Conservation (phyloP, 2,888 invertebrate genomes). For the Leucoma salicis region DNA sequence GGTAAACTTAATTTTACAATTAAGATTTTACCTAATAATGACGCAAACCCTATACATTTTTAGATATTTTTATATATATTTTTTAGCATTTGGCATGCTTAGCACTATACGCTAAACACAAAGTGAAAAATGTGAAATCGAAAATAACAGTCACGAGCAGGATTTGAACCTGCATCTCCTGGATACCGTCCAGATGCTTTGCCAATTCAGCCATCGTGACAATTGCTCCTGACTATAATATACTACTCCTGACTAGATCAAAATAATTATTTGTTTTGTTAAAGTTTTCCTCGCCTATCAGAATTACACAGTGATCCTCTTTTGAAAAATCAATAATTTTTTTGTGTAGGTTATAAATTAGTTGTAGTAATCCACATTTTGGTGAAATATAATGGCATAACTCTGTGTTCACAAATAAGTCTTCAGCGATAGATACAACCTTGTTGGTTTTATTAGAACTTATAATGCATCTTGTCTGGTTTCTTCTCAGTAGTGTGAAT, state of each 20-base stretch:
- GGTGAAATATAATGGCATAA: neutral
- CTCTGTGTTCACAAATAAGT: neutral
- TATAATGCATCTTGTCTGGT: too few species aligned
- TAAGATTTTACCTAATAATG: too few species aligned
- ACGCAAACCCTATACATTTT: too few species aligned
- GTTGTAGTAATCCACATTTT: neutral
- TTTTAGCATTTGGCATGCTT: neutral
- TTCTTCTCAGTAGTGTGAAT: too few species aligned
- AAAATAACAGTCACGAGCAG: slow-evolving; percentile 2
- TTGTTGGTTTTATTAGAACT: too few species aligned
- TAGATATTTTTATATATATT: too few species aligned
- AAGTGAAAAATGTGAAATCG: slow-evolving; percentile 1
- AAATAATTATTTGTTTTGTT: neutral
- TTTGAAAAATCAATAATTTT: neutral
- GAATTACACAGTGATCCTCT: neutral
- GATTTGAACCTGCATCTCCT: slow-evolving; percentile 3
- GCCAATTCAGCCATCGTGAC: neutral
- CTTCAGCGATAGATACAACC: too few species aligned
- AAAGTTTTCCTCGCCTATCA: neutral
- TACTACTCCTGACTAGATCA: too few species aligned
- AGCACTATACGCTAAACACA: neutral
- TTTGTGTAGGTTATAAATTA: too few species aligned
- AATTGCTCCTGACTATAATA: too few species aligned
- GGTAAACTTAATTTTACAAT: too few species aligned
- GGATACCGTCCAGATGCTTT: neutral